Evolutionary conservation across 30 jellyfish, hydroid and myxozoan genomes (phyloP).

Genomic region (Cassiopea andromeda): DNA sequence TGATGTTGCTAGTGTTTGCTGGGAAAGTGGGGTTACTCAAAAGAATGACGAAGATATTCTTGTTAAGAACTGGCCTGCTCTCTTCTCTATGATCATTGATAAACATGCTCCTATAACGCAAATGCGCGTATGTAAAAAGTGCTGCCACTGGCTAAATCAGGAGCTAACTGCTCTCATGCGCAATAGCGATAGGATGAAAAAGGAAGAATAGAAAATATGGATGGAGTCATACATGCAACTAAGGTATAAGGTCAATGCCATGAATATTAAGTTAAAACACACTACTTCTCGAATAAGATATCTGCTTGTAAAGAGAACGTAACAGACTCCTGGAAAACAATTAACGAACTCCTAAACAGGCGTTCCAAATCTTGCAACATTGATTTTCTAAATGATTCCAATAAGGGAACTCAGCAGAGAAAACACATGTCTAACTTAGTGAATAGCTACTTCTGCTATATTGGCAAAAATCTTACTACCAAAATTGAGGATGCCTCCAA

Average conservation of each 20-base stretch:
- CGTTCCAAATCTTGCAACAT: neutral
- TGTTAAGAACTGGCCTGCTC: constrained; percentile 23
- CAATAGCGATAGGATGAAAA: neutral
- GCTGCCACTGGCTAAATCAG: constrained; percentile 8
- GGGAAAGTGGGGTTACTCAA: constrained; percentile 14
- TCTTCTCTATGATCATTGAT: constrained; percentile 4
- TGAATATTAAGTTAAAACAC: too few relatives aligned
- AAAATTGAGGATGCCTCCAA: too few relatives aligned
- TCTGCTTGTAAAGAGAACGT: too few relatives aligned
- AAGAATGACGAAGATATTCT: neutral
- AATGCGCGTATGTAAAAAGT: neutral
- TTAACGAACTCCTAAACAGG: neutral
- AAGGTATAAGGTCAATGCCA: neutral
- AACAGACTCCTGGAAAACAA: too few relatives aligned
- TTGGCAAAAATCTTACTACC: too few relatives aligned
- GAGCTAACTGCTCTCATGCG: constrained; percentile 5
- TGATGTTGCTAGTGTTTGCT: neutral
- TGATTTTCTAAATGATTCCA: neutral
- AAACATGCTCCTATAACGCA: constrained; percentile 11
- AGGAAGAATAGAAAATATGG: neutral
- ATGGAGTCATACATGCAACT: constrained; percentile 14
- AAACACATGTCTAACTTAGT: neutral
- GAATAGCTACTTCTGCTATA: too few relatives aligned
- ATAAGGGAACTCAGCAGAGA: neutral
- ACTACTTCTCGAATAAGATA: too few relatives aligned